Conservation (phyloP, 1,140 invertebrate genomes). For the Heliconius nattereri region DNA sequence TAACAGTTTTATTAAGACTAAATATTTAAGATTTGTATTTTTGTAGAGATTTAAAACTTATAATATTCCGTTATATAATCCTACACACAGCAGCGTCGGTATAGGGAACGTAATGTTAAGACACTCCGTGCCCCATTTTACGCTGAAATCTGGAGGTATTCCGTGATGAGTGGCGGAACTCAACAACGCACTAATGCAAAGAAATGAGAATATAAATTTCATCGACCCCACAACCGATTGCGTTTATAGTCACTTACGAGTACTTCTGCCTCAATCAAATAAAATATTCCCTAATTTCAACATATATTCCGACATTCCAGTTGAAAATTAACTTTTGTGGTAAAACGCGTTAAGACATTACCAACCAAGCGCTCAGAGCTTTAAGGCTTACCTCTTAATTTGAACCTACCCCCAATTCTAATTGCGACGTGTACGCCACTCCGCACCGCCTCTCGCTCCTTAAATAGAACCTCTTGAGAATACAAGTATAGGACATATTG, state of each 20-base stretch:
- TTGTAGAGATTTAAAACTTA: background rate
- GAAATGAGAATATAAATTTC: background rate
- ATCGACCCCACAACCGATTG: background rate
- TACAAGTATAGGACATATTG: background rate
- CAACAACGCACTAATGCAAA: no score
- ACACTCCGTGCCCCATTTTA: no score
- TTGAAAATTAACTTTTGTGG: constrained; percentile 8
- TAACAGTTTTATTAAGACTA: background rate
- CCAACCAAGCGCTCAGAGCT: background rate
- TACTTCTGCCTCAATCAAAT: no score
- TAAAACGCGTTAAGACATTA: constrained; percentile 8
- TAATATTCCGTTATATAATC: no score
- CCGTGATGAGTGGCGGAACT: no score
- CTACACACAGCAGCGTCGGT: no score
- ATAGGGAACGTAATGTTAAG: no score
- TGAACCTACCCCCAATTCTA: constrained; percentile 28
- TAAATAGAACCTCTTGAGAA: constrained; percentile 31
- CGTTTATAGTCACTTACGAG: no score
- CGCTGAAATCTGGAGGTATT: no score
- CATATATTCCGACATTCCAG: background rate
- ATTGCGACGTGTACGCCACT: constrained; percentile 31
- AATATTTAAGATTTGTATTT: background rate
- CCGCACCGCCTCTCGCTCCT: constrained; percentile 30
- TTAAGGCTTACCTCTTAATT: constrained; percentile 11
- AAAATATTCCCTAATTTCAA: background rate